These are phyloP conservation scores for Pteruthius melanotis DNA, from an alignment of 2,113 vertebrate genomes.

Conservation along the genomic window DNA sequence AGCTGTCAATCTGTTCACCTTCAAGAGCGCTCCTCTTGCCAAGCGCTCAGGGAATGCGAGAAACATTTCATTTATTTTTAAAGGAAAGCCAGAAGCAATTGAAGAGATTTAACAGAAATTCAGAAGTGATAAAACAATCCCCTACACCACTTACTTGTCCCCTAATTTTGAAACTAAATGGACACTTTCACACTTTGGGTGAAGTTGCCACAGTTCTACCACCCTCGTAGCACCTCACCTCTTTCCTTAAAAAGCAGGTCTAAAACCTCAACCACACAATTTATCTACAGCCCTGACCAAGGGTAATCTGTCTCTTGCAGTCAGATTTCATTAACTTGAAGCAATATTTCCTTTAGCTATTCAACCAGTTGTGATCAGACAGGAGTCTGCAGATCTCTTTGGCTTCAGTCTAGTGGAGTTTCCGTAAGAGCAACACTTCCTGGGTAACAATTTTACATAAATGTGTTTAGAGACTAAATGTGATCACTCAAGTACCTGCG, in stretches of 20 bases:
- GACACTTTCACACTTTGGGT: neutral
- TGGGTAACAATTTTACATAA: neutral
- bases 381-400: neutral
- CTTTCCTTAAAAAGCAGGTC: neutral
- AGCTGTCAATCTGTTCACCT: neutral
- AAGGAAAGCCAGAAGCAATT: neutral
- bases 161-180: neutral
- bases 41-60: neutral
- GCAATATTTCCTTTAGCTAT: neutral
- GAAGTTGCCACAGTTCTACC: neutral
- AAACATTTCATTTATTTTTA: neutral
- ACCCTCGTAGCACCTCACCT: neutral
- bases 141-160: neutral
- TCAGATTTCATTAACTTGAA: neutral
- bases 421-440: neutral
- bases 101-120: neutral
- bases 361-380: neutral
- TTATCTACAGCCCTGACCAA: neutral
- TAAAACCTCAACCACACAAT: neutral
- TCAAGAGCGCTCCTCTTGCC: neutral
- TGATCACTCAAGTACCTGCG: neutral
- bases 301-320: neutral
- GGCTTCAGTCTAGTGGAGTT: neutral
- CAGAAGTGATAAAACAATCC: neutral
- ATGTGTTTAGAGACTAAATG: neutral